Conservation (phyloP, 2,797 vertebrate genomes). For the Propithecus deckenii region DNA sequence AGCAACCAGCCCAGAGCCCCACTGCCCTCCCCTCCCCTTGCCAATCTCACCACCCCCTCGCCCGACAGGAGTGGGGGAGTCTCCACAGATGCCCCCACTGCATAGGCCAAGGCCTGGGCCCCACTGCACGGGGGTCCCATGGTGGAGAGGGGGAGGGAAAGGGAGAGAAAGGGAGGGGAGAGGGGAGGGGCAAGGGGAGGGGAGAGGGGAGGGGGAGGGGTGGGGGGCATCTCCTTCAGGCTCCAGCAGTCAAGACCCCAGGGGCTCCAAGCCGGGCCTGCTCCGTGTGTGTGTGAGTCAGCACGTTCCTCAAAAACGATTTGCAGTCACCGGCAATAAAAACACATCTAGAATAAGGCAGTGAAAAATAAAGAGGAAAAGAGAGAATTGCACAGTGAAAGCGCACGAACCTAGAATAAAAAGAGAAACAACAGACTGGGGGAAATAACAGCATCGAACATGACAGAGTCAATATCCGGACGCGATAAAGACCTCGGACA, state of each 20-base stretch:
- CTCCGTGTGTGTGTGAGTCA: too few relatives aligned
- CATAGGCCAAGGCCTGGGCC: neutral
- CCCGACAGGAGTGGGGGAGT: fast-evolving
- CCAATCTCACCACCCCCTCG: neutral
- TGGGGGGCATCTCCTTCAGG: neutral
- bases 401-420: neutral
- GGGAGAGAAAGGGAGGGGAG: too few relatives aligned
- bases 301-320: neutral
- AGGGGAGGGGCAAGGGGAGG: too few relatives aligned
- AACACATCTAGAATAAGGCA: neutral
- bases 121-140: too few relatives aligned
- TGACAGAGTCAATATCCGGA: neutral
- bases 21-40: fast-evolving
- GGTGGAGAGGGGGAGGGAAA: too few relatives aligned
- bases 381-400: fast-evolving
- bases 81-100: neutral
- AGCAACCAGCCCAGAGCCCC: neutral
- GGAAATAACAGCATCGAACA: neutral
- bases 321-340: neutral
- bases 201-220: too few relatives aligned
- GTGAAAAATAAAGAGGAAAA: neutral
- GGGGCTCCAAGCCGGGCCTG: fast-evolving
- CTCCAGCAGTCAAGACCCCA: neutral
- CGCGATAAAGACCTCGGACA: fast-evolving
- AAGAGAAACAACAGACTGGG: neutral